A percentile compares a stretch with the other conserved stretches of the same genome.
Evolutionary conservation across 2,797 vertebrate genomes (phyloP).

Genomic region (Karalla daura): DNA sequence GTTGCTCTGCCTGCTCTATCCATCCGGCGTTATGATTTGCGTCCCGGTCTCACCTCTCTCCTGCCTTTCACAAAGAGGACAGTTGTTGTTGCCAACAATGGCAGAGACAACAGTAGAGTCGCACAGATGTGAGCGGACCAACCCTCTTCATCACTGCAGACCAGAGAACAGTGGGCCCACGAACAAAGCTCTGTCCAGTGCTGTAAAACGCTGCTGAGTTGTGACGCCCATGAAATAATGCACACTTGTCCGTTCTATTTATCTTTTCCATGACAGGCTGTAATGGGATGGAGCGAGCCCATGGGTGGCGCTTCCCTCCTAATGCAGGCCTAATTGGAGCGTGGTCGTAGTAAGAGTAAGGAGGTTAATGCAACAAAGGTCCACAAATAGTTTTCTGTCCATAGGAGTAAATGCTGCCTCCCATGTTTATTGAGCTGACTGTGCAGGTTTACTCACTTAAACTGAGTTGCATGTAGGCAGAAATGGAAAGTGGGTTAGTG

Average conservation of each 20-base stretch:
- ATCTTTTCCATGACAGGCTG: slow-evolving; percentile 17
- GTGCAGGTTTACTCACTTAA: slow-evolving; percentile 38
- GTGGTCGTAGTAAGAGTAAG: not conserved
- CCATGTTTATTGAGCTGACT: slow-evolving; percentile 30
- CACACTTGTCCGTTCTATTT: slow-evolving; percentile 32
- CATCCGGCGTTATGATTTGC: slow-evolving; percentile 1
- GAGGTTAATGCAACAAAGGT: slow-evolving; percentile 32
- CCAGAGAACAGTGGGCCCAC: slow-evolving; percentile 29
- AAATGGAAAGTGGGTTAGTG: slow-evolving; percentile 13
- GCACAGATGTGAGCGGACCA: slow-evolving; percentile 38
- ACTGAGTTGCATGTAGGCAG: not conserved
- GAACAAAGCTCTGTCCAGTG: slow-evolving; percentile 29
- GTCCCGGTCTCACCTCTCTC: slow-evolving; percentile 32
- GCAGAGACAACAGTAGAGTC: slow-evolving; percentile 6
- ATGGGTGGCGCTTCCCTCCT: slow-evolving; percentile 22
- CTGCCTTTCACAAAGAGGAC: slow-evolving; percentile 23
- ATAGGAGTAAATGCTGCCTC: slow-evolving; percentile 3
- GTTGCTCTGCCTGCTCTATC: slow-evolving; percentile 1
- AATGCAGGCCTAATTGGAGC: slow-evolving; percentile 50
- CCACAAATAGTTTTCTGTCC: slow-evolving; percentile 20
- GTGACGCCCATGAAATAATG: slow-evolving; percentile 45
- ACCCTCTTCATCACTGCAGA: slow-evolving; percentile 47
- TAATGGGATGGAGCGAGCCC: slow-evolving; percentile 26
- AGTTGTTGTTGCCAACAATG: slow-evolving; percentile 49
- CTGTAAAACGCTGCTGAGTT: slow-evolving; percentile 47